Percentiles rank a stretch among this genome's conserved stretches.
phyloP scores from a whole-genome alignment of 30 jellyfish, hydroid and myxozoan species.

The Phacellophora camtschatica region DNA sequence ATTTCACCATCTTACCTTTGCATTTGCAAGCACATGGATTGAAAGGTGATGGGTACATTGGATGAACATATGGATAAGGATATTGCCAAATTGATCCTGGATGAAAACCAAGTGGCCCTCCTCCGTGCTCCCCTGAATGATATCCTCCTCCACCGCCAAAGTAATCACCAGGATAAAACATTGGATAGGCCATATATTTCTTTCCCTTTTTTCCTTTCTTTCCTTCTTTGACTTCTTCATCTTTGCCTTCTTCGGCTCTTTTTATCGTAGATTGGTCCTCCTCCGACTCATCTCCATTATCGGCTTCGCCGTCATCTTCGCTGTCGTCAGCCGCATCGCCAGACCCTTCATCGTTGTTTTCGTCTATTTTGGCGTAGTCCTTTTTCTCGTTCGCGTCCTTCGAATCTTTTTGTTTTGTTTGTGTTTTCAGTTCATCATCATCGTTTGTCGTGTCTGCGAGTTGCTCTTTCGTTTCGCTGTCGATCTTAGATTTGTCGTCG shows the following conservation, averaged over 20 bases:
- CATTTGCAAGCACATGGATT: slow-evolving; percentile 40
- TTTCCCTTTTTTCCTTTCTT: slow-evolving; percentile 29
- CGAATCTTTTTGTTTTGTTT: slow-evolving; percentile 14
- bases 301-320: slow-evolving; percentile 25
- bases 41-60: slow-evolving; percentile 68
- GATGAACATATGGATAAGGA: slow-evolving; percentile 95
- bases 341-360: slow-evolving; percentile 34
- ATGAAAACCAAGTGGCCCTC: slow-evolving; percentile 69
- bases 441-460: slow-evolving; percentile 63
- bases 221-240: neutral
- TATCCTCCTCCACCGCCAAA: slow-evolving; percentile 30
- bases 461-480: slow-evolving; percentile 76
- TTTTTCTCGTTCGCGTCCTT: neutral
- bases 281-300: slow-evolving; percentile 2
- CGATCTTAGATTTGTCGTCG: slow-evolving; percentile 37
- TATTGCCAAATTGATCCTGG: slow-evolving; percentile 96
- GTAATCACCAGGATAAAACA: slow-evolving; percentile 50
- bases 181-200: slow-evolving; percentile 21
- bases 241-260: slow-evolving; percentile 50
- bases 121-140: neutral
- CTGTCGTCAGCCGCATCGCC: slow-evolving; percentile 12
- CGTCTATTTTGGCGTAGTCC: slow-evolving; percentile 11
- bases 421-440: slow-evolving; percentile 25
- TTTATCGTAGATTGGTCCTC: slow-evolving; percentile 23
- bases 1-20: slow-evolving; percentile 49